Conservation (phyloP, 2,113 vertebrate genomes). For the Lonchura striata region DNA sequence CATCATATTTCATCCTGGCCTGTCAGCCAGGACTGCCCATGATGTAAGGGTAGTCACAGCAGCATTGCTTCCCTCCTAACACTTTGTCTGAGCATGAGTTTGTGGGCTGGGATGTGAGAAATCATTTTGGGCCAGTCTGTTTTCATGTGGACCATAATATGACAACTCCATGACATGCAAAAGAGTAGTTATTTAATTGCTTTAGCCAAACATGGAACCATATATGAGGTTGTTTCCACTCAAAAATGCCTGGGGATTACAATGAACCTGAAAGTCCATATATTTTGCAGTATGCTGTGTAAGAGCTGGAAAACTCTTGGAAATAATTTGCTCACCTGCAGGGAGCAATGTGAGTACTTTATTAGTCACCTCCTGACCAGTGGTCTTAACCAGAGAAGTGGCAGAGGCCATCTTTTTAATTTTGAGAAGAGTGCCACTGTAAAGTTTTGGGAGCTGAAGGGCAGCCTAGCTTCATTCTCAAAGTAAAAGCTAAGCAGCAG, state of each 20-base stretch:
- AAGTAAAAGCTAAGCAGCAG: background rate
- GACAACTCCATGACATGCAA: background rate
- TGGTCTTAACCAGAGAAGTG: background rate
- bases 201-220: background rate
- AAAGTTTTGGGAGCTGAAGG: background rate
- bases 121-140: fast-evolving
- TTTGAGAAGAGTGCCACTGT: background rate
- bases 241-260: background rate
- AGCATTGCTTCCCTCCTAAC: background rate
- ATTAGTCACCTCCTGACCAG: background rate
- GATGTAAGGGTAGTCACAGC: background rate
- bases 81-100: background rate
- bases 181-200: background rate
- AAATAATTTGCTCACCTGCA: background rate
- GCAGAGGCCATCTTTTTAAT: background rate
- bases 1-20: too few relatives aligned
- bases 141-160: background rate
- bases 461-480: background rate
- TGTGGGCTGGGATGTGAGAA: background rate
- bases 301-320: background rate
- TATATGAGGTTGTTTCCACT: background rate
- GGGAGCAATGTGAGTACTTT: background rate
- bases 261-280: background rate
- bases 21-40: background rate
- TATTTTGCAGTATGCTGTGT: background rate